Conservation (phyloP, 2,113 vertebrate species). For the Saguinus midas region DNA sequence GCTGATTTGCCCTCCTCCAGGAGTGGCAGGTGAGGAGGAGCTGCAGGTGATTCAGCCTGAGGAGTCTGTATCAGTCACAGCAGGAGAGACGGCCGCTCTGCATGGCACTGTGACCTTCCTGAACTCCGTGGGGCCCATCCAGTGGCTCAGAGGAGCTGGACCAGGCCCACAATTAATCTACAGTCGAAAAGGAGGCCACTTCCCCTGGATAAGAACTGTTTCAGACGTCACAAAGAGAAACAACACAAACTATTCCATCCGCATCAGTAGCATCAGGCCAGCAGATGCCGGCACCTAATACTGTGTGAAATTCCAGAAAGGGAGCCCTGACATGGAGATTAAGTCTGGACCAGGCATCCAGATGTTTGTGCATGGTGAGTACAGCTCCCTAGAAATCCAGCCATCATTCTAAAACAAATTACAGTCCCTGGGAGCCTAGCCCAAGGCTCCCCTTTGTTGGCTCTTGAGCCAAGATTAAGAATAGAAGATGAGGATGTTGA, state of each 20-base stretch:
- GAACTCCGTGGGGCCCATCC: accelerated
- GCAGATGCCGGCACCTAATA: constrained; percentile 19
- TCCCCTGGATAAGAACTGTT: neutral
- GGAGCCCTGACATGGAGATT: accelerated
- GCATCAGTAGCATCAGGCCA: neutral
- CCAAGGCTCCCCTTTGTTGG: neutral
- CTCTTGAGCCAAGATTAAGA: neutral
- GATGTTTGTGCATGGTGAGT: constrained; percentile 46
- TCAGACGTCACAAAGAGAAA: accelerated
- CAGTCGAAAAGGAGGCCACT: accelerated
- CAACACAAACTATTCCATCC: constrained; percentile 6
- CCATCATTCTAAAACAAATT: neutral
- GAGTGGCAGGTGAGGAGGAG: neutral
- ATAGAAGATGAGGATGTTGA: neutral
- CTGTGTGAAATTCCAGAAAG: constrained; percentile 48
- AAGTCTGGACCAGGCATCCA: neutral
- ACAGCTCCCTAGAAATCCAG: neutral
- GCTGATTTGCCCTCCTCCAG: neutral
- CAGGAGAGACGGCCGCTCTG: neutral
- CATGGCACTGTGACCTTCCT: accelerated
- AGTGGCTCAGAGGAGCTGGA: constrained; percentile 1
- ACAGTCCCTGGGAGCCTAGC: neutral
- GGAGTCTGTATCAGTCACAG: accelerated
- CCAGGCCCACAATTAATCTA: neutral
- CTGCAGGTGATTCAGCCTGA: constrained; percentile 12